phyloP scores from a whole-genome alignment of 2,113 vertebrate species.

The Archilochus colubris region DNA sequence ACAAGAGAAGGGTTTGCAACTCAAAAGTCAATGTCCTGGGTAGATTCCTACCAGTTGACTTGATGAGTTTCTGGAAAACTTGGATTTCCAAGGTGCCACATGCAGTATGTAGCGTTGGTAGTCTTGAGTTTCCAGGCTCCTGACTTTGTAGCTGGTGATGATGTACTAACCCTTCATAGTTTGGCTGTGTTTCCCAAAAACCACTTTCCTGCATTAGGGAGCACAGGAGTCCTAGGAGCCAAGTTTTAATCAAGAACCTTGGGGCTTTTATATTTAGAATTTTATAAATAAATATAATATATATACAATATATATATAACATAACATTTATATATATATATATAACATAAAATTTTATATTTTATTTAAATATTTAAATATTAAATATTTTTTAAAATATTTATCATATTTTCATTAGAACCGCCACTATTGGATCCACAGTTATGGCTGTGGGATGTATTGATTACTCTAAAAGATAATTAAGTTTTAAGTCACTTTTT shows the following conservation, averaged over 20 bases:
- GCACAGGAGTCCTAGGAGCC: neutral
- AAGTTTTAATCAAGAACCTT: neutral
- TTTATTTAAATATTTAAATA: too few relatives aligned
- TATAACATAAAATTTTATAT: too few relatives aligned
- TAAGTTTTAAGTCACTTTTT: neutral
- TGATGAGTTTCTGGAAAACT: neutral
- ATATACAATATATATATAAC: too few relatives aligned
- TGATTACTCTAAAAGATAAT: neutral
- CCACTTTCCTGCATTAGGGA: neutral
- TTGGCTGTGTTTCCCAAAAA: neutral
- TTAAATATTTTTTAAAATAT: too few relatives aligned
- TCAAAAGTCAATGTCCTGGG: neutral
- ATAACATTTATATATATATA: too few relatives aligned
- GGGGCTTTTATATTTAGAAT: neutral
- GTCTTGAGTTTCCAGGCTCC: neutral
- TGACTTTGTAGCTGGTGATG: neutral
- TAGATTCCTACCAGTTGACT: neutral
- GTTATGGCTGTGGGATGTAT: neutral
- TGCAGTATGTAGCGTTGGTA: neutral
- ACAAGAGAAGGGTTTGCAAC: neutral
- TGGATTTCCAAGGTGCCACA: neutral
- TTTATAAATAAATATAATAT: too few relatives aligned
- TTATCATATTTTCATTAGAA: neutral
- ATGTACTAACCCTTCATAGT: accelerated
- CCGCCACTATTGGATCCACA: neutral